phyloP scores from a whole-genome alignment of 1,140 invertebrate genomes.

The Danaus plexippus region DNA sequence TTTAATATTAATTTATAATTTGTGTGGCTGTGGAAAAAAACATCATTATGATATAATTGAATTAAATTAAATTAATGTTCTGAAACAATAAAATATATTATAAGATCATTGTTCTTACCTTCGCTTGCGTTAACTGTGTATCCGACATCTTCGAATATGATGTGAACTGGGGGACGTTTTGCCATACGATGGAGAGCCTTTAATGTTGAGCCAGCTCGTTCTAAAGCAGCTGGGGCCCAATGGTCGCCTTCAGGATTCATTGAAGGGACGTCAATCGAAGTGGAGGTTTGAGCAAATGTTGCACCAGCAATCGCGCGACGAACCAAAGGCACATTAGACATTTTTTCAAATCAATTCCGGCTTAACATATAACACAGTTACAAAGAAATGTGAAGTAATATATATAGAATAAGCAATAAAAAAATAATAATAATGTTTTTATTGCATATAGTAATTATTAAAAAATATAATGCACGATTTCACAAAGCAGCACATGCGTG shows the following conservation, averaged over 20 bases:
- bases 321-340: constrained; percentile 51
- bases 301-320: constrained; percentile 52
- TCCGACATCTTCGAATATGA: constrained; percentile 77
- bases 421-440: too few relatives aligned
- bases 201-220: constrained; percentile 60
- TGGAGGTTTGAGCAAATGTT: constrained; percentile 33
- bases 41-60: too few relatives aligned
- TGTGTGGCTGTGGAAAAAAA: too few relatives aligned
- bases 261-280: constrained; percentile 24
- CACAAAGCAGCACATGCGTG: constrained; percentile 13
- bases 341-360: constrained; percentile 18
- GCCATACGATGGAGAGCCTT: constrained; percentile 68
- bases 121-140: constrained; percentile 71
- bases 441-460: too few relatives aligned
- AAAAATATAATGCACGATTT: background rate
- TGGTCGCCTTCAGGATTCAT: constrained; percentile 36
- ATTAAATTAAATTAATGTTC: too few relatives aligned
- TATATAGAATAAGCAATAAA: too few relatives aligned
- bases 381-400: too few relatives aligned
- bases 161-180: constrained; percentile 72
- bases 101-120: constrained; percentile 36
- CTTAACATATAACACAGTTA: too few relatives aligned
- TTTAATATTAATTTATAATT: too few relatives aligned
- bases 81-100: background rate
- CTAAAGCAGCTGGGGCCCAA: constrained; percentile 62